phyloP scores from a whole-genome alignment of 2,888 invertebrate genomes.

The Ennomos erosarius region DNA sequence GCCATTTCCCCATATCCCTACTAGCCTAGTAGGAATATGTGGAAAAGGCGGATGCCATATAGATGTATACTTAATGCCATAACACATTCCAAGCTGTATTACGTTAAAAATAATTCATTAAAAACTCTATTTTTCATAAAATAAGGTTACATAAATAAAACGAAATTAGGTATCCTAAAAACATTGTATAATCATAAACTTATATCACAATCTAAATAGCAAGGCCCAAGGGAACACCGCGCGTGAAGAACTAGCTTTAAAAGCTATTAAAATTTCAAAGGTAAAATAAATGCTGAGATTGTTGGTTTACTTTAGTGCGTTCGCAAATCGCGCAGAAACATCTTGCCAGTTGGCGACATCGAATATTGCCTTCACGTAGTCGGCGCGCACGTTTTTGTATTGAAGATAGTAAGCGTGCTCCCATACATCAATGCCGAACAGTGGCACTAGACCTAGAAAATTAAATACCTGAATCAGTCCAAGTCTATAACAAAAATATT shows the following conservation, averaged over 20 bases:
- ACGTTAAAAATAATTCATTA: too few relatives aligned
- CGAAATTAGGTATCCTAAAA: constrained; percentile 3
- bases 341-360: constrained; percentile 98
- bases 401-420: constrained; percentile 99
- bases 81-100: too few relatives aligned
- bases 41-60: too few relatives aligned
- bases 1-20: too few relatives aligned
- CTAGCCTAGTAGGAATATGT: too few relatives aligned
- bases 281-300: constrained; percentile 35
- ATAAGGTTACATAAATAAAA: too few relatives aligned
- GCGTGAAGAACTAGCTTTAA: constrained; percentile 45
- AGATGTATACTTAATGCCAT: too few relatives aligned
- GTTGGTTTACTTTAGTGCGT: constrained; percentile 75
- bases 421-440: constrained; percentile 99
- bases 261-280: constrained; percentile 48
- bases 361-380: constrained; percentile 99
- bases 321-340: constrained; percentile 90
- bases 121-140: too few relatives aligned
- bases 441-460: constrained; percentile 89
- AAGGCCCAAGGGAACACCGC: constrained; percentile 42
- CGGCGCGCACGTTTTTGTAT: constrained; percentile 98
- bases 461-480: not conserved
- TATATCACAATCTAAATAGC: constrained; percentile 54
- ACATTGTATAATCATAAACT: constrained; percentile 42
- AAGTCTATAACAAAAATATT: too few relatives aligned